Conservation (phyloP, 2,797 vertebrate genomes). For the Tamandua tetradactyla region DNA sequence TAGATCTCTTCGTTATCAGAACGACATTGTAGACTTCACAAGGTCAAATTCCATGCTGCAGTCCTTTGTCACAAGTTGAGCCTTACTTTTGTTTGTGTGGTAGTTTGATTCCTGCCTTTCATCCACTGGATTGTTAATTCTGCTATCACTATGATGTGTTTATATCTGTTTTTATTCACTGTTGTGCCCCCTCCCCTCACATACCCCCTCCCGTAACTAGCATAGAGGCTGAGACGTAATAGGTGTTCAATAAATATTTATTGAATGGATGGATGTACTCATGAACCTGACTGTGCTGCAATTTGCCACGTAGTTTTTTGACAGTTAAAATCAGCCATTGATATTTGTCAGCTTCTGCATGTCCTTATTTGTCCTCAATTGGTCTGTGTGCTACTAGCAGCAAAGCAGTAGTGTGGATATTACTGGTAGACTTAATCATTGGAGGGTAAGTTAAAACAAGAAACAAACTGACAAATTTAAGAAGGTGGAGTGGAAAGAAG, state of each 20-base stretch:
- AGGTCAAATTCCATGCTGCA: neutral
- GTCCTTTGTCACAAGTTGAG: neutral
- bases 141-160: neutral
- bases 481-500: neutral
- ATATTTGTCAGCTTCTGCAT: neutral
- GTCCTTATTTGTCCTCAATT: neutral
- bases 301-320: neutral
- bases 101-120: neutral
- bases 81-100: neutral
- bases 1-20: too few relatives aligned
- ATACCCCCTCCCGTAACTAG: too few relatives aligned
- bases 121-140: neutral
- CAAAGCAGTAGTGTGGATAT: neutral
- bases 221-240: neutral
- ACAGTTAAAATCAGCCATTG: neutral
- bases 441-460: neutral
- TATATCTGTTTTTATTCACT: neutral
- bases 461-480: neutral
- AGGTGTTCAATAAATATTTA: neutral
- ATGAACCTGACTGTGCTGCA: neutral
- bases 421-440: too few relatives aligned
- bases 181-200: accelerated
- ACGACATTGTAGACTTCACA: neutral
- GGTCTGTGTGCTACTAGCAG: neutral
- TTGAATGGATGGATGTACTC: neutral